phyloP scores from a whole-genome alignment of 2,797 vertebrate species.

The Octomys mimax region DNA sequence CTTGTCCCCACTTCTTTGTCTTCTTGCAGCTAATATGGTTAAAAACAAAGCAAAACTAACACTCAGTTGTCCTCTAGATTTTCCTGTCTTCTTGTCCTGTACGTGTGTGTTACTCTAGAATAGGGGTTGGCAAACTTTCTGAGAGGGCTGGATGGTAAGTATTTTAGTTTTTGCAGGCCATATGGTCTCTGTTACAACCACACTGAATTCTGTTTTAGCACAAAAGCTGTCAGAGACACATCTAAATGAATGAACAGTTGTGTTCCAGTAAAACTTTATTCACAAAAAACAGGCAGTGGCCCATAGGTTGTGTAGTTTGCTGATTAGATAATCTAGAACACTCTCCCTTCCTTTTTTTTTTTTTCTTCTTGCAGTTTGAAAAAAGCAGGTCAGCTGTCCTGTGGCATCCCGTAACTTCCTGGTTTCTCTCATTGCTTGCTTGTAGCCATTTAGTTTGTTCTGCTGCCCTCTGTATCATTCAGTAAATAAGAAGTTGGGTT shows the following conservation, averaged over 20 bases:
- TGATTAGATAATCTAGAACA: not conserved
- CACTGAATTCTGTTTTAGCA: constrained; percentile 35
- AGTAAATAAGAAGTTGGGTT: not conserved
- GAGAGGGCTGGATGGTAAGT: constrained; percentile 61
- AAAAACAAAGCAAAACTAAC: not conserved
- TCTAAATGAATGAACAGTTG: not conserved
- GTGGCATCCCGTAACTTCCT: constrained; percentile 38
- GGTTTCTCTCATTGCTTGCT: constrained; percentile 23
- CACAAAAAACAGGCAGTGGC: not conserved
- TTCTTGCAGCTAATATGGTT: not conserved
- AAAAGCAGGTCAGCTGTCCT: constrained; percentile 22
- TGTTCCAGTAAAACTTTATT: constrained; percentile 53
- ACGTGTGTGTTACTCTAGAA: constrained; percentile 57
- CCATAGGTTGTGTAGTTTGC: not conserved
- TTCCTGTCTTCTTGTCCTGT: constrained; percentile 31
- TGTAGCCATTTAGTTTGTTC: constrained; percentile 19
- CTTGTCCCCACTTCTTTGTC: not conserved
- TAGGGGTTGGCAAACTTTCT: constrained; percentile 46
- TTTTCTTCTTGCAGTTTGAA: constrained; percentile 10
- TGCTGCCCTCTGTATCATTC: not conserved
- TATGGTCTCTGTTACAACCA: constrained; percentile 50
- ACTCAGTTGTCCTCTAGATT: constrained; percentile 32
- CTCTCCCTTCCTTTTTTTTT: not conserved
- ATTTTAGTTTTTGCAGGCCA: constrained; percentile 61
- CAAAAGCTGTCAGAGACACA: constrained; percentile 45